Conservation (phyloP, 2,113 vertebrate genomes). For the Synodontis membranacea region DNA sequence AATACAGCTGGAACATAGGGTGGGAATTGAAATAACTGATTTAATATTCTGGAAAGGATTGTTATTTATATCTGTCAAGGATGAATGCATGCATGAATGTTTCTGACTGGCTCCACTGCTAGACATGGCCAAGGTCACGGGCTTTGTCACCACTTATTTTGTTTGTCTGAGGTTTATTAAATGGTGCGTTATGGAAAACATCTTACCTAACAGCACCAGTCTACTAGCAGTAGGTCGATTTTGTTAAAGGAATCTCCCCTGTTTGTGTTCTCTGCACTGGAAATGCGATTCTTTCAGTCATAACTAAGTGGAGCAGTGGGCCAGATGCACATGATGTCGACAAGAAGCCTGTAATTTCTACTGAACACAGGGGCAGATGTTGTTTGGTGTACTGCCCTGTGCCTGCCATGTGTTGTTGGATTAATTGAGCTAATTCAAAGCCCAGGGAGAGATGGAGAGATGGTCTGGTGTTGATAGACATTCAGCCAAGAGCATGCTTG, state of each 20-base stretch:
- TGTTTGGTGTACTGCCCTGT: not conserved
- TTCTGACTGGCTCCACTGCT: not conserved
- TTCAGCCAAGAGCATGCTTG: slow-evolving; percentile 17
- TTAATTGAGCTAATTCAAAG: not conserved
- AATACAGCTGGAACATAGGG: not conserved
- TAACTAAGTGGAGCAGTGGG: not conserved
- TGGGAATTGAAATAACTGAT: not conserved
- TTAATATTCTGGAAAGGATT: no score
- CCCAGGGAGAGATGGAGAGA: slow-evolving; percentile 7
- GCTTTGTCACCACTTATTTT: slow-evolving; percentile 8
- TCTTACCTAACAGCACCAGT: not conserved
- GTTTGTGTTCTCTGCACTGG: not conserved
- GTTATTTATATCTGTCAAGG: no score
- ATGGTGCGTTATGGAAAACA: not conserved
- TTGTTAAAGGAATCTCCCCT: not conserved
- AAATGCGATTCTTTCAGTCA: not conserved
- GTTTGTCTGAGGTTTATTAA: slow-evolving; percentile 16
- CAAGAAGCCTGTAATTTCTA: not conserved
- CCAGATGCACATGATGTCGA: not conserved
- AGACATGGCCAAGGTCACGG: not conserved
- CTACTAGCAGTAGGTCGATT: not conserved
- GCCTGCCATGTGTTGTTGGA: not conserved
- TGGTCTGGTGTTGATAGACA: slow-evolving; percentile 9
- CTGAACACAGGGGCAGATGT: not conserved
- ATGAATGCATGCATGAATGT: no score